Evolutionary conservation across 2,113 vertebrate genomes (phyloP).

Genomic region (Cyanoliseus patagonus): DNA sequence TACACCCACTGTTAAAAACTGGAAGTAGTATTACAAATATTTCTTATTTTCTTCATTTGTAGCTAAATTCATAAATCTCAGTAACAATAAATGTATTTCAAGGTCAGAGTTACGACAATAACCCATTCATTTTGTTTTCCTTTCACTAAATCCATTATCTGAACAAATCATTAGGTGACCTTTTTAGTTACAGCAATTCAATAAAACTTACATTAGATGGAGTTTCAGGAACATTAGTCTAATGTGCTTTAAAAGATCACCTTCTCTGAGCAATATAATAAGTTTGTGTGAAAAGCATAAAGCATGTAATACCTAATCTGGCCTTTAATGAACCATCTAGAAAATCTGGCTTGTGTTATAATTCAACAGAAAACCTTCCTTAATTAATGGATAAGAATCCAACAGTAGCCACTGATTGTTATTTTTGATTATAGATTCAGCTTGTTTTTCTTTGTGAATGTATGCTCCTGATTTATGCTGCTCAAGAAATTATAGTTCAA

Average conservation of each 20-base stretch:
- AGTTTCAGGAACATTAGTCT: constrained; percentile 90
- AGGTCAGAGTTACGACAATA: constrained; percentile 72
- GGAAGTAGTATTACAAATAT: neutral
- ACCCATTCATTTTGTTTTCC: constrained; percentile 75
- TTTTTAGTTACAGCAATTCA: constrained; percentile 83
- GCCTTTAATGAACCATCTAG: constrained; percentile 89
- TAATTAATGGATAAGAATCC: constrained; percentile 73
- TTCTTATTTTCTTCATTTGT: constrained; percentile 46
- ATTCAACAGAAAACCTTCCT: constrained; percentile 65
- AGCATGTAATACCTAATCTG: constrained; percentile 90
- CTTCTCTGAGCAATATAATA: constrained; percentile 86
- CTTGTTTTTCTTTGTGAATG: constrained; percentile 31
- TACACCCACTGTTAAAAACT: neutral
- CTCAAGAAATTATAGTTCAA: constrained; percentile 20
- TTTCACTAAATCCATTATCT: constrained; percentile 76
- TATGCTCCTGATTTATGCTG: neutral
- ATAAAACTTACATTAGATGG: constrained; percentile 86
- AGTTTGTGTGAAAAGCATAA: constrained; percentile 92
- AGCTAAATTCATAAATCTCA: constrained; percentile 59
- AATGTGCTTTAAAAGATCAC: constrained; percentile 91
- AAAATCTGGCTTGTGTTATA: constrained; percentile 73
- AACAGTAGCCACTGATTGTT: neutral
- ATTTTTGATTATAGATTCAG: constrained; percentile 26
- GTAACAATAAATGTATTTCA: constrained; percentile 60
- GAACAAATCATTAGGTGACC: constrained; percentile 83